Percentiles rank a stretch among this genome's conserved stretches.
These are phyloP conservation scores for Lordiphosa collinella DNA, from an alignment of 1,140 invertebrate genomes.

Conservation along the genomic window DNA sequence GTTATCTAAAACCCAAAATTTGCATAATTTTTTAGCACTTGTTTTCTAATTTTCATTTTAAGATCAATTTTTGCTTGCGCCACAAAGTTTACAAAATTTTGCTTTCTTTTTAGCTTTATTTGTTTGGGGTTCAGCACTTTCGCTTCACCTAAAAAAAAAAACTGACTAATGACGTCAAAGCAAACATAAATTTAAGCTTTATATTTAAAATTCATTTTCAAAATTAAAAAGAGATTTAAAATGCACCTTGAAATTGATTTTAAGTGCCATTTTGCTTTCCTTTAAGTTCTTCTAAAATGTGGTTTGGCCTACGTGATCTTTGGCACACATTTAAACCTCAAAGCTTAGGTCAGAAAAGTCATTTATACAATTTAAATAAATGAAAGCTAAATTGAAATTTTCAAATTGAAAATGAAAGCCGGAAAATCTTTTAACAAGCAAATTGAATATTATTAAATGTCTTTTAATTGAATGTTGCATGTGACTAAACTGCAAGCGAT, in stretches of 20 bases:
- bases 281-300: not conserved
- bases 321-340: conserved; percentile 8
- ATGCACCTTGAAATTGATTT: no score
- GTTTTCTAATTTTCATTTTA: conserved; percentile 5
- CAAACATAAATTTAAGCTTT: conserved; percentile 39
- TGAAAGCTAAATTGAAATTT: conserved; percentile 21
- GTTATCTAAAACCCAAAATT: no score
- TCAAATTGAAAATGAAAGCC: no score
- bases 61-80: no score
- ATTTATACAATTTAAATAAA: conserved; percentile 17
- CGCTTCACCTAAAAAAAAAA: conserved; percentile 16
- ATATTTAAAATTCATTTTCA: conserved; percentile 25
- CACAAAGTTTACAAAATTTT: not conserved
- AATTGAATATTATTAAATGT: no score
- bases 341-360: not conserved
- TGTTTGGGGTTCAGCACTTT: conserved; percentile 34
- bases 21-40: not conserved
- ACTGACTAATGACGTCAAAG: conserved; percentile 29
- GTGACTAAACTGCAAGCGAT: conserved; percentile 6
- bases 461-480: not conserved
- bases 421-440: no score
- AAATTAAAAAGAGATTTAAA: conserved; percentile 7
- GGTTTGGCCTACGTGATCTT: conserved; percentile 30
- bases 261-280: no score
- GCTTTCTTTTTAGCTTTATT: conserved; percentile 9